Conservation (phyloP, 2,888 invertebrate genomes). For the Heliconius erato region DNA sequence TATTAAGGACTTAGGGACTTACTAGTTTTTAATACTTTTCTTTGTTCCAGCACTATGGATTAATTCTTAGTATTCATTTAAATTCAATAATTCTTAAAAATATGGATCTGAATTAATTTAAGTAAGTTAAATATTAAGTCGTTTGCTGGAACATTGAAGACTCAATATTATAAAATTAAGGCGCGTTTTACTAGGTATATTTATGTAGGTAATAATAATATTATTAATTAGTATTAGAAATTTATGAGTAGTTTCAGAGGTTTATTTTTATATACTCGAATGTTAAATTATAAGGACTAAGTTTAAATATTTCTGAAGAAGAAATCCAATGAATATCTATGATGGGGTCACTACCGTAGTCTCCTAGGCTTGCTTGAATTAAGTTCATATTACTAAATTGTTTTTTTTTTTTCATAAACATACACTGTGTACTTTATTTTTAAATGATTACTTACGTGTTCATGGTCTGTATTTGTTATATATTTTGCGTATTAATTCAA, state of each 20-base stretch:
- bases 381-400: neutral
- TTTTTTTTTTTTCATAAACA: neutral
- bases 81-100: neutral
- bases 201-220: neutral
- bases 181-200: no score
- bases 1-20: neutral
- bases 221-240: neutral
- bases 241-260: slow-evolving; percentile 19
- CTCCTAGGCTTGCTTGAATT: neutral
- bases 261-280: slow-evolving; percentile 26
- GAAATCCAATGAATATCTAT: neutral
- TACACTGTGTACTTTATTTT: neutral
- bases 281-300: neutral
- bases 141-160: slow-evolving; percentile 13
- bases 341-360: neutral
- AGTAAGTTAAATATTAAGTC: neutral
- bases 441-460: neutral
- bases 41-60: neutral
- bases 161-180: neutral
- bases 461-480: neutral
- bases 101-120: neutral
- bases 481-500: neutral
- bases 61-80: neutral
- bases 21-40: neutral
- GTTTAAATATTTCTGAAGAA: neutral